Evolutionary conservation across 2,797 vertebrate genomes (phyloP).

Genomic region (Leptoclinus maculatus): DNA sequence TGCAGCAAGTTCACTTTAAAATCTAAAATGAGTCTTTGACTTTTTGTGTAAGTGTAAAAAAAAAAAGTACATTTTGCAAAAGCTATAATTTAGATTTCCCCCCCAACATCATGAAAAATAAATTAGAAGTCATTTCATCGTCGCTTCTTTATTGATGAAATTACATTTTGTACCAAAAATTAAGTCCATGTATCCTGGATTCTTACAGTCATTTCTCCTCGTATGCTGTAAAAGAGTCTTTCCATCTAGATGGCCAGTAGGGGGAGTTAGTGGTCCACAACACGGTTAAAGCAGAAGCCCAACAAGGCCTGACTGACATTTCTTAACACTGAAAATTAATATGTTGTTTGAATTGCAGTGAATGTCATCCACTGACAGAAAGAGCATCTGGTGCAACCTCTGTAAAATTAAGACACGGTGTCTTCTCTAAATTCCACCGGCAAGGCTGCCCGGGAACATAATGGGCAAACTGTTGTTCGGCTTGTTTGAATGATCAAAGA

Average conservation of each 20-base stretch:
- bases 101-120: slow-evolving; percentile 31
- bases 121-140: slow-evolving; percentile 21
- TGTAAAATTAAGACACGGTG: slow-evolving; percentile 69
- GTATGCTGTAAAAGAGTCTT: neutral
- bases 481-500: slow-evolving; percentile 54
- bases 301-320: slow-evolving; percentile 53
- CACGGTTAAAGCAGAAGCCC: slow-evolving; percentile 15
- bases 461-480: slow-evolving; percentile 62
- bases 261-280: slow-evolving; percentile 82
- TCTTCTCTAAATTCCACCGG: slow-evolving; percentile 53
- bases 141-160: slow-evolving; percentile 40
- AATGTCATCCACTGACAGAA: slow-evolving; percentile 64
- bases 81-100: slow-evolving; percentile 12
- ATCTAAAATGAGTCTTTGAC: neutral
- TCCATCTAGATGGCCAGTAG: slow-evolving; percentile 68
- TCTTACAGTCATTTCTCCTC: slow-evolving; percentile 35
- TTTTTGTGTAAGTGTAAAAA: slow-evolving; percentile 21
- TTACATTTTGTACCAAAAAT: slow-evolving; percentile 48
- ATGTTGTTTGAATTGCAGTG: slow-evolving; percentile 64
- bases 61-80: slow-evolving; percentile 31
- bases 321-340: slow-evolving; percentile 63
- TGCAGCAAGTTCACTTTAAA: slow-evolving; percentile 1
- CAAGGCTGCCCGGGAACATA: slow-evolving; percentile 41
- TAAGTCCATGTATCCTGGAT: slow-evolving; percentile 27
- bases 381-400: slow-evolving; percentile 68